These are phyloP conservation scores for Liparis tanakae DNA, from an alignment of 2,797 vertebrate genomes.

Conservation along the genomic window DNA sequence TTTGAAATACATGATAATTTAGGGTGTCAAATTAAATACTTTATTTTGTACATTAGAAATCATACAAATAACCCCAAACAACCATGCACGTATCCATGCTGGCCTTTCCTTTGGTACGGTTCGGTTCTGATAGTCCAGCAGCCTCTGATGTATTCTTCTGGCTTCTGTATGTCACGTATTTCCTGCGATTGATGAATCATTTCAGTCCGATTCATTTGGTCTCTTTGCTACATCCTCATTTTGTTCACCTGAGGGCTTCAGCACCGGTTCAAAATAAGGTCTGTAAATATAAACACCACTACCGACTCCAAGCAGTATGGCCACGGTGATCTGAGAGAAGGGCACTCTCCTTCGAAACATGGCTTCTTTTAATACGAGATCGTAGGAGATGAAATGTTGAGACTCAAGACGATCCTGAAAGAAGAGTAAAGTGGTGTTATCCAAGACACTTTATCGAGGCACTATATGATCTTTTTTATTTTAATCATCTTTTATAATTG, in stretches of 20 bases:
- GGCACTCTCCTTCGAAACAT: slow-evolving; percentile 81
- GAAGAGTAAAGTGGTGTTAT: slow-evolving; percentile 26
- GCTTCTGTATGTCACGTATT: slow-evolving; percentile 16
- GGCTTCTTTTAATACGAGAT: slow-evolving; percentile 19
- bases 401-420: slow-evolving; percentile 48
- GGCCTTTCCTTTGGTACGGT: slow-evolving; percentile 10
- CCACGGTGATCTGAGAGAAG: slow-evolving; percentile 81
- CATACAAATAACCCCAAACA: not conserved
- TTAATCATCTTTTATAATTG: not conserved
- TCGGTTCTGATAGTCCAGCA: slow-evolving; percentile 33
- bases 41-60: slow-evolving; percentile 53
- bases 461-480: not conserved
- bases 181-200: slow-evolving; percentile 2
- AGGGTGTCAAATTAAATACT: slow-evolving; percentile 20
- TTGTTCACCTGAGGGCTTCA: slow-evolving; percentile 46
- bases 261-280: slow-evolving; percentile 81
- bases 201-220: slow-evolving; percentile 41
- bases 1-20: slow-evolving; percentile 14
- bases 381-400: not conserved
- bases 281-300: slow-evolving; percentile 92
- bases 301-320: slow-evolving; percentile 81
- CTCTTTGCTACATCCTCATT: slow-evolving; percentile 56
- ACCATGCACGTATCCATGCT: slow-evolving; percentile 11
- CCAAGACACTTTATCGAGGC: not conserved
- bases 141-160: not conserved